A percentile compares a stretch with the other conserved stretches of the same genome.
Evolutionary conservation across 2,113 vertebrate species (phyloP).

Genomic region (Pithys albifrons): DNA sequence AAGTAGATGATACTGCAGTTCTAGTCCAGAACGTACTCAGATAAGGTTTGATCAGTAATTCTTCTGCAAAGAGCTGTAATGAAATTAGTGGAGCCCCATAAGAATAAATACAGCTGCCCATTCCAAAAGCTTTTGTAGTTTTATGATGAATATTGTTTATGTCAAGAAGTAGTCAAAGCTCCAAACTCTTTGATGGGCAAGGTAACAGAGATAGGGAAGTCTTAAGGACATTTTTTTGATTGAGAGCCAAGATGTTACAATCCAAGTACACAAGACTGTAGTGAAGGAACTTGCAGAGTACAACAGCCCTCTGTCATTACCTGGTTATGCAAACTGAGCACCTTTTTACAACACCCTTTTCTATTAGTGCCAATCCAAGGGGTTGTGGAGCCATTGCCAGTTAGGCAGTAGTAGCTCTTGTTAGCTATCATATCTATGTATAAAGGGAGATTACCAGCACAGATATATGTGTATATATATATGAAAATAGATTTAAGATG

Average conservation of each 20-base stretch:
- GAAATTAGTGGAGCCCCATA: not conserved
- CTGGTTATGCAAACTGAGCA: not conserved
- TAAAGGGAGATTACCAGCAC: not conserved
- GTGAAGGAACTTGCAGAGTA: not conserved
- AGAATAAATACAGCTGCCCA: not conserved
- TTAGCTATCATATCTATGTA: not conserved
- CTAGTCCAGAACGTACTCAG: not conserved
- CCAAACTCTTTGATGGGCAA: not conserved
- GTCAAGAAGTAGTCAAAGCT: not conserved
- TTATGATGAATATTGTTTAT: not conserved
- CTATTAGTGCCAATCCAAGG: not conserved
- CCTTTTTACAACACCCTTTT: not conserved
- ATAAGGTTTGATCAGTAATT: conserved; percentile 7
- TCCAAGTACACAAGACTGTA: not conserved
- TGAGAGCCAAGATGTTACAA: not conserved
- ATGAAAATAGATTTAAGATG: not conserved
- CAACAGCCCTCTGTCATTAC: not conserved
- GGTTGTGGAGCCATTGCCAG: not conserved
- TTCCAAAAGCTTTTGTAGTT: not conserved
- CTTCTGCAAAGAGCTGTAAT: not conserved
- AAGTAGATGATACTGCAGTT: not conserved
- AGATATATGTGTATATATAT: too few species aligned
- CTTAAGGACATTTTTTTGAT: not conserved
- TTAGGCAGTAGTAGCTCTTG: not conserved
- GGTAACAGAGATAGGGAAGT: not conserved